Conservation (phyloP, 1,140 invertebrate genomes). For the Ptiloglossa arizonensis region DNA sequence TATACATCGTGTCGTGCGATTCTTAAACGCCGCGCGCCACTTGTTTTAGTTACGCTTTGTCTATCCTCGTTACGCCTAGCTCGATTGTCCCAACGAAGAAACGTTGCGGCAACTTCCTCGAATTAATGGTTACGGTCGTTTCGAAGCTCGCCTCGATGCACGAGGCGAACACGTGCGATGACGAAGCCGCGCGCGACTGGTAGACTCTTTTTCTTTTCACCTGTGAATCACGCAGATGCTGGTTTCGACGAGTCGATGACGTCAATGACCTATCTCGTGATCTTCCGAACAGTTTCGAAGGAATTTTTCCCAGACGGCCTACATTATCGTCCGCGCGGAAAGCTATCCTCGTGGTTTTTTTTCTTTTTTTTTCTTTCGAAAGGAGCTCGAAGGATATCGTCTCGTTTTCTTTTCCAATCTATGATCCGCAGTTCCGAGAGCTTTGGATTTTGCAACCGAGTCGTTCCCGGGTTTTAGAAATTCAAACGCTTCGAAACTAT, state of each 20-base stretch:
- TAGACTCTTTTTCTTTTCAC: not conserved
- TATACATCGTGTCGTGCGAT: constrained; percentile 2
- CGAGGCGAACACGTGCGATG: not conserved
- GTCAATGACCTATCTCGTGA: constrained; percentile 29
- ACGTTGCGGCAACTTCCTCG: not conserved
- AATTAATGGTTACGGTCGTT: not conserved
- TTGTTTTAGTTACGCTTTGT: not conserved
- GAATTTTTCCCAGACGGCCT: not conserved
- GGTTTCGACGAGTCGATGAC: constrained; percentile 17
- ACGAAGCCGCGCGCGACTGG: not conserved
- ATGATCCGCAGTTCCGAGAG: not conserved
- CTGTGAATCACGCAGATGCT: not conserved
- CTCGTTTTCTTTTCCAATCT: not conserved
- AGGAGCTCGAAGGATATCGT: no score
- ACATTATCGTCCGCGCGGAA: not conserved
- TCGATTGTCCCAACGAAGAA: not conserved
- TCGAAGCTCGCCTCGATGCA: not conserved
- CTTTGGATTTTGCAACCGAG: no score
- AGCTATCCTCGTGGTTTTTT: not conserved
- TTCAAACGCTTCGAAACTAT: no score
- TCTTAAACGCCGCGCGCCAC: not conserved
- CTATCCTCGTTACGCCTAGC: not conserved
- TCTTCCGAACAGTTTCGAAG: not conserved
- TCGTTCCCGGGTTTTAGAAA: no score
- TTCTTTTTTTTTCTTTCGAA: no score